A percentile compares a stretch with the other conserved stretches of the same genome.
These are phyloP conservation scores for Petrocephalus microphthalmus DNA, from an alignment of 2,113 vertebrate genomes.

Conservation along the genomic window DNA sequence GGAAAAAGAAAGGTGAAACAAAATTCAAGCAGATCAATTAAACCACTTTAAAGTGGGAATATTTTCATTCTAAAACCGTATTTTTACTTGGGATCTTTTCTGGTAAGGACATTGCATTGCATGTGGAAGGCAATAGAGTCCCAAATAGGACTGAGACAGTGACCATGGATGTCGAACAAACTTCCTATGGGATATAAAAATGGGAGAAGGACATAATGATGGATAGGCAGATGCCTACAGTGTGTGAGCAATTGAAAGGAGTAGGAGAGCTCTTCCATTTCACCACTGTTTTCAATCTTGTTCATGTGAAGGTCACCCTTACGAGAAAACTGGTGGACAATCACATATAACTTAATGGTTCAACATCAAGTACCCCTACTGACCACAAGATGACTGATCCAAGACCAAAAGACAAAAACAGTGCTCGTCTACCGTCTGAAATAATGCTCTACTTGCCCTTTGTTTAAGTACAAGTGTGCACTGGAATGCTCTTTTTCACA, in stretches of 20 bases:
- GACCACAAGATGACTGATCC: neutral
- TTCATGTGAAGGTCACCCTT: neutral
- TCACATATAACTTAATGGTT: neutral
- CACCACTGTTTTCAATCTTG: neutral
- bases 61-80: neutral
- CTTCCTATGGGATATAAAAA: neutral
- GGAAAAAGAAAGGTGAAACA: neutral
- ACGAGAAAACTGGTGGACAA: neutral
- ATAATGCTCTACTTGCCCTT: neutral
- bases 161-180: neutral
- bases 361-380: neutral
- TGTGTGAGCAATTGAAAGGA: neutral
- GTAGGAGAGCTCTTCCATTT: neutral
- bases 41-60: neutral
- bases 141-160: neutral
- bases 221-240: neutral
- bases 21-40: neutral
- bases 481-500: neutral
- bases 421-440: neutral
- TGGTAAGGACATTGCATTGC: too few relatives aligned
- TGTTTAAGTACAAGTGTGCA: neutral
- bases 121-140: too few relatives aligned
- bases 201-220: neutral
- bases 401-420: neutral
- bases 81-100: neutral